Evolutionary conservation across 2,797 vertebrate species (phyloP), one percentile per base, ranked within the genome.

Genomic region (Paguma larvata): DNA sequence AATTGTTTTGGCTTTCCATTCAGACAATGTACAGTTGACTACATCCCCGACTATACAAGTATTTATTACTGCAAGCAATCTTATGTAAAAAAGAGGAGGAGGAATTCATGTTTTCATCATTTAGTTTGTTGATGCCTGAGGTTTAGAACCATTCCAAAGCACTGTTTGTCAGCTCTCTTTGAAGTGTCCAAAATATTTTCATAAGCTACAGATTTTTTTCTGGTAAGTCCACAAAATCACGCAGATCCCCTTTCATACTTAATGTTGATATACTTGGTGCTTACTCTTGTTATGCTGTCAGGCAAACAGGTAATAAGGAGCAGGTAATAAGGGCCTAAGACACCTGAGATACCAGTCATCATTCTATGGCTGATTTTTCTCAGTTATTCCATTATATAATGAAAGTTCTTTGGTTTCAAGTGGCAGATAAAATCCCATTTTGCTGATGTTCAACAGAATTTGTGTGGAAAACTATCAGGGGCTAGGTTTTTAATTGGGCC

Each of bases 81-180:
- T 97, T 89, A 92, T 89, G 89, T 85, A 78, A 96, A 92, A 85
- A 51, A 27, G 46, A 95, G 80, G 65, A 44, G 44, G 41, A 65
- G 65, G 89, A 91, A 51, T 82, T 96, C 56, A 56, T 94, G 85
- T 91, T 96, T 96, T 97, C 78, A 90, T 97, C 79, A 94, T 97
- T 95, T 70, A 85, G 56, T 97, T 95, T 97, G 91, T 92, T 95
- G 95, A 96, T 67, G 85, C 93, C 91, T 62, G 72, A 95, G 89
- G 82, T 97, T 95, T 94, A 94, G 59, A 97, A 92, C 21, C 62
- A 89, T 90, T 94, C 65, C 82, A 97, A 92, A 91, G 62, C 46
- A 91, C 59, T 94, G 65, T 67, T 96, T 89, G 41, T 82, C 59
- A 92, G 85, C 65, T 89, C n/a, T 94, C 94, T 97, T 94, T 97